Percentiles rank a stretch among this genome's conserved stretches.
Conservation (phyloP, 2,797 vertebrate species). For the Clangula hyemalis region DNA sequence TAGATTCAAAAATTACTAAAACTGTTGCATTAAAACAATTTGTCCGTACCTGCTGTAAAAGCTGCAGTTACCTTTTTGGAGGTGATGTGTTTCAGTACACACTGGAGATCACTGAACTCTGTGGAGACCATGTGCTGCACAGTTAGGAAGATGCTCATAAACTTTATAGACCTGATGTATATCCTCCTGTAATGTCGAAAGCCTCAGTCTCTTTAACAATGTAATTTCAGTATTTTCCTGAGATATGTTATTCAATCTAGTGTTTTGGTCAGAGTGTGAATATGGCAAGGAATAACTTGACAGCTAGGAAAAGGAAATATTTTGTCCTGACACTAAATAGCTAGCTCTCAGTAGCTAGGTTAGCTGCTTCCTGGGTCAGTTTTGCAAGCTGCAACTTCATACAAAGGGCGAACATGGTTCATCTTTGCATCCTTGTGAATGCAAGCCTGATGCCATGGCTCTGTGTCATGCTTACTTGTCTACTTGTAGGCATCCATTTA, state of each 20-base stretch:
- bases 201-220: not conserved
- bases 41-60: not conserved
- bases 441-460: not conserved
- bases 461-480: not conserved
- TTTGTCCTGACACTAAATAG: accelerated
- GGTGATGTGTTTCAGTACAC: not conserved
- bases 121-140: not conserved
- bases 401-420: not conserved
- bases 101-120: not conserved
- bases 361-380: not conserved
- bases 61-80: not conserved
- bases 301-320: not conserved
- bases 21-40: not conserved
- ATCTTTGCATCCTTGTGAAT: not conserved
- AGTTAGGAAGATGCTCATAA: not conserved
- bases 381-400: not conserved
- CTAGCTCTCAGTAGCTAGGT: not conserved
- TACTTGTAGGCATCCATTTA: not conserved
- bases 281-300: not conserved
- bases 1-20: not conserved
- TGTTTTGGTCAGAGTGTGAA: not conserved
- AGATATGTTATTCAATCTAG: not conserved
- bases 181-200: not conserved
- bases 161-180: not conserved
- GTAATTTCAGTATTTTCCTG: not conserved